Base-by-base conservation (phyloP, 2,113 vertebrate species). In the Turdus rufiventris region DNA sequence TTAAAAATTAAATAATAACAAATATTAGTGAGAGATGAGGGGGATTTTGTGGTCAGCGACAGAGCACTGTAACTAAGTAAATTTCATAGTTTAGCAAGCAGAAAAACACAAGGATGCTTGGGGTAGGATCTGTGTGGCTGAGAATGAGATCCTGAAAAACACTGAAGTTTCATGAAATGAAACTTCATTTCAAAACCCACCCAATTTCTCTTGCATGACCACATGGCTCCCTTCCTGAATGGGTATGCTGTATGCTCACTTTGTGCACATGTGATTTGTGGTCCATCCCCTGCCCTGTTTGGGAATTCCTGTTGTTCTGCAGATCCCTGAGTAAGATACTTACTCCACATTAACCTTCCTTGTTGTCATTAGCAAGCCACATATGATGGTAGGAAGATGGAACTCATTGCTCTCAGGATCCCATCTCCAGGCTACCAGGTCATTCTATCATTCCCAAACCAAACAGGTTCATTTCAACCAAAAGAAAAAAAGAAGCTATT, bases 21-120 rank as follows among this genome's bases (percentile, higher is more conserved):
- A 53, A 23, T 65, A 91, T 84, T 90, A 87, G 48, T 33, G 16
- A 42, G 45, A 95, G 61, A 85, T 61, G 45, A 92, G 77, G 89
- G 31, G 21, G 43, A 80, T 83, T 94, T 66, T 91, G 58, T 40
- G 74, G 73, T 91, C 65, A 80, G 38, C 33, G 42, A 92, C 47
- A 91, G 56, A 86, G 65, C 38, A 77, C 76, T 50, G 81, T 70
- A 47, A 91, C 70, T 79, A 93, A 96, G 36, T 47, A 82, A 62
- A 92, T 94, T 94, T 95, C 91, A 91, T 53, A 93, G 89, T 79
- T 95, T 89, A 57, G 51, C 54, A 81, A 91, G 82, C 89, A 94
- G 93, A 73, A 94, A 93, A 94, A 79, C 51, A 70, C 3, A 3
- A 91, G 74, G 70, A 80, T 4, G 4, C 26, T 58, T 85, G 70